phyloP scores from a whole-genome alignment of 2,113 vertebrate genomes.

The Mormyrus lacerda region DNA sequence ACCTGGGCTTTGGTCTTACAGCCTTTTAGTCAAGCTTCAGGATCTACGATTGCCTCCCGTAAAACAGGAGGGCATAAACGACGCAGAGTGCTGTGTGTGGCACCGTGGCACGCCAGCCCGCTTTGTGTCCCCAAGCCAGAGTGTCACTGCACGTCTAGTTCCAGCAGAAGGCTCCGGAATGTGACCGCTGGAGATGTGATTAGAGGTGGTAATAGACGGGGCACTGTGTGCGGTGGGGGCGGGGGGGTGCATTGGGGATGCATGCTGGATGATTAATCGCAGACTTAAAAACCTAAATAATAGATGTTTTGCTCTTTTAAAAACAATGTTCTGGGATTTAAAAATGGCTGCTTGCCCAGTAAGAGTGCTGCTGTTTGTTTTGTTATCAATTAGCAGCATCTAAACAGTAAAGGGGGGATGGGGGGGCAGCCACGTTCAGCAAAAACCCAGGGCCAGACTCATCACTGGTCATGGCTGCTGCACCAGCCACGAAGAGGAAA shows the following conservation, averaged over 20 bases:
- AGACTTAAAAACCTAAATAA: not conserved
- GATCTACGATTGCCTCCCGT: not conserved
- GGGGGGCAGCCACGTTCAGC: not conserved
- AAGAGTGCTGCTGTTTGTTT: not conserved
- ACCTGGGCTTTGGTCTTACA: not conserved
- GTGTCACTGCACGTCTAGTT: conserved; percentile 34
- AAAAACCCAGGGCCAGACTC: not conserved
- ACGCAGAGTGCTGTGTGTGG: not conserved
- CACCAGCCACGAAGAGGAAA: not conserved
- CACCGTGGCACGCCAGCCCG: no score
- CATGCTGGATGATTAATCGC: not conserved
- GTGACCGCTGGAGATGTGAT: not conserved
- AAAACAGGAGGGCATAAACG: not conserved
- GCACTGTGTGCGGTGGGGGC: not conserved
- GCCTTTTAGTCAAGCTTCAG: not conserved
- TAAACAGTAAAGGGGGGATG: not conserved
- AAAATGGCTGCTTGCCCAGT: not conserved
- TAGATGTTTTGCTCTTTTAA: not conserved
- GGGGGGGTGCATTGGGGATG: not conserved
- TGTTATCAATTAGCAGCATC: not conserved
- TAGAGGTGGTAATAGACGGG: not conserved
- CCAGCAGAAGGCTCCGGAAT: conserved; percentile 21
- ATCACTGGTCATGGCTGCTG: not conserved
- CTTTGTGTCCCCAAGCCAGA: not conserved
- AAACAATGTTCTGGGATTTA: not conserved